phyloP scores from a whole-genome alignment of 2,113 vertebrate species.

The Gopherus evgoodei region DNA sequence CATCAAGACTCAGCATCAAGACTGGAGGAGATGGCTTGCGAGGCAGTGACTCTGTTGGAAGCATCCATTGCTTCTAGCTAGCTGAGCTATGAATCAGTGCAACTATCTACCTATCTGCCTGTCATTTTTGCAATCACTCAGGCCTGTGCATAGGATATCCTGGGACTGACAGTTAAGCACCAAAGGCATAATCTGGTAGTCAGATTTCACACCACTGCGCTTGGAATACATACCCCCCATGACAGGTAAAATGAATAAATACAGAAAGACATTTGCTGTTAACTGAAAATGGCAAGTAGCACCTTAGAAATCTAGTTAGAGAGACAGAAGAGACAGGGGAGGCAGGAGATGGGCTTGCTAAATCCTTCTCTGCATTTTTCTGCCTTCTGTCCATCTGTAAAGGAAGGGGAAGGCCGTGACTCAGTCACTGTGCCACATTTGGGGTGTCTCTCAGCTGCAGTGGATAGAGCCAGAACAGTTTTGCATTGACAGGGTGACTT shows the following conservation, averaged over 20 bases:
- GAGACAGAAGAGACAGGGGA: background rate
- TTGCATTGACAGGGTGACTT: background rate
- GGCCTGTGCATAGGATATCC: background rate
- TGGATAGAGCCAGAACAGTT: background rate
- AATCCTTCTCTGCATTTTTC: background rate
- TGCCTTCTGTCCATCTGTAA: background rate
- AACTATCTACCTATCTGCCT: slow-evolving; percentile 14
- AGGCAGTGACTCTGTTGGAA: background rate
- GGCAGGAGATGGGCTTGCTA: background rate
- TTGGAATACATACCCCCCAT: background rate
- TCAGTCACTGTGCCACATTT: background rate
- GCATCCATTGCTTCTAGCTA: background rate
- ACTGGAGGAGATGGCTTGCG: background rate
- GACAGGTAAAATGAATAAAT: slow-evolving; percentile 19
- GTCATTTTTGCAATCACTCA: background rate
- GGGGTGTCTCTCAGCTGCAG: background rate
- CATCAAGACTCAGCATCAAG: background rate
- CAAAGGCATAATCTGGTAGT: background rate
- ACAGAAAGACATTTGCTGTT: background rate
- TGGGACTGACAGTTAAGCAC: slow-evolving; percentile 24
- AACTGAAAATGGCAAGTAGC: background rate
- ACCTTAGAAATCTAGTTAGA: background rate
- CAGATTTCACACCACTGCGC: background rate
- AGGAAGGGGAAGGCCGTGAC: background rate
- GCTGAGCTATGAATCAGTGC: background rate